Conservation (phyloP, 2,888 invertebrate species). For the Latrodectus elegans region DNA sequence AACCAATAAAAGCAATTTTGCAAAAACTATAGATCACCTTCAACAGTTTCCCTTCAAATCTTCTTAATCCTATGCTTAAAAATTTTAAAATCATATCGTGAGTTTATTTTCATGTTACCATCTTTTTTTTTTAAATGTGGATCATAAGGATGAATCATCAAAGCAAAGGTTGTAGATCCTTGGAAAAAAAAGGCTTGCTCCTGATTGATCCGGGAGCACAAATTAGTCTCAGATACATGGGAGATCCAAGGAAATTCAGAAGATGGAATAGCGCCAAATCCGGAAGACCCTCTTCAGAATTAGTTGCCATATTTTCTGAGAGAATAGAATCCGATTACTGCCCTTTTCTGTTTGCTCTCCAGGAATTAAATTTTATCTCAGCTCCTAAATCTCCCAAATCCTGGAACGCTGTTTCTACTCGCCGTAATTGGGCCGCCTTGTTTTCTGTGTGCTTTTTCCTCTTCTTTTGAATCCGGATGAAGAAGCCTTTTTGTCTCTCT, state of each 20-base stretch:
- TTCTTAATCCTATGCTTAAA: too few relatives aligned
- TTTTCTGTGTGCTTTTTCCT: constrained; percentile 15
- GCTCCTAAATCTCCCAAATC: constrained; percentile 64
- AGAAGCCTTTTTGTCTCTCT: neutral
- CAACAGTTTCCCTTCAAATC: too few relatives aligned
- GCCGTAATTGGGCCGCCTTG: constrained; percentile 53
- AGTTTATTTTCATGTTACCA: too few relatives aligned
- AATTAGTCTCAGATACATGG: constrained; percentile 34
- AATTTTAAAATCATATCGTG: too few relatives aligned
- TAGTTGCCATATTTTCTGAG: constrained; percentile 68
- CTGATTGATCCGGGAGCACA: constrained; percentile 15
- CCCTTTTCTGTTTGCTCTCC: constrained; percentile 36
- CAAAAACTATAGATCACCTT: too few relatives aligned
- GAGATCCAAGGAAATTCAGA: neutral
- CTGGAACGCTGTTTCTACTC: constrained; percentile 36
- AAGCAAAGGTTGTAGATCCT: too few relatives aligned
- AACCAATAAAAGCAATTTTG: too few relatives aligned
- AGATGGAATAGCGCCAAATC: constrained; percentile 28
- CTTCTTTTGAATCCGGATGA: constrained; percentile 7
- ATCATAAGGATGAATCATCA: too few relatives aligned
- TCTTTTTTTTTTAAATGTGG: too few relatives aligned
- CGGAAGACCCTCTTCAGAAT: constrained; percentile 44
- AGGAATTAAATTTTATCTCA: constrained; percentile 69
- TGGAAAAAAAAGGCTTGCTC: too few relatives aligned
- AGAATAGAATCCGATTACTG: constrained; percentile 60